phyloP scores from a whole-genome alignment of 2,888 invertebrate species.

The Andrena flavipes region DNA sequence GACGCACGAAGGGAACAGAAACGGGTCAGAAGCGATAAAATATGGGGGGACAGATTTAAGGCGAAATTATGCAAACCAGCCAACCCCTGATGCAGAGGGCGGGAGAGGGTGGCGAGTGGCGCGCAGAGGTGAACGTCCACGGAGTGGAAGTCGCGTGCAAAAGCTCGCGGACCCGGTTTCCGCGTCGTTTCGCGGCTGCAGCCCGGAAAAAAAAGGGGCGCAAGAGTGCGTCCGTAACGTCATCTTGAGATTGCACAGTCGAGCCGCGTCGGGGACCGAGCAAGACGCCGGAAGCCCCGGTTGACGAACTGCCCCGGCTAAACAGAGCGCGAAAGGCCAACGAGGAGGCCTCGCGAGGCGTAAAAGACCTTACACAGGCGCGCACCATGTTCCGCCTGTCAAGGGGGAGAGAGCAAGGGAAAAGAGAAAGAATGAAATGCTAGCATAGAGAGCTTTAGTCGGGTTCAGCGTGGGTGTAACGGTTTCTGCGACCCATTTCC shows the following conservation, averaged over 20 bases:
- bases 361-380: conserved; percentile 52
- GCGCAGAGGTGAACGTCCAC: conserved; percentile 37
- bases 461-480: conserved; percentile 56
- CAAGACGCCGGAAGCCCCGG: conserved; percentile 44
- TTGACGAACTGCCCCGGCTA: conserved; percentile 42
- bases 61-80: conserved; percentile 37
- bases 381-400: conserved; percentile 26
- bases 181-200: conserved; percentile 41
- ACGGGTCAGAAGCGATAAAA: not conserved
- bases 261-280: conserved; percentile 14
- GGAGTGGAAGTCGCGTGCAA: conserved; percentile 4
- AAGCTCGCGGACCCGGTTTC: conserved; percentile 8
- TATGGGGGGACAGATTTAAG: conserved; percentile 9
- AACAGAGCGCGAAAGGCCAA: conserved; percentile 56
- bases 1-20: not conserved
- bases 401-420: not conserved
- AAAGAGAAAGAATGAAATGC: conserved; percentile 17
- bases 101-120: not conserved
- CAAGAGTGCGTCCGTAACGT: conserved; percentile 42
- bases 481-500: conserved; percentile 72
- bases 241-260: conserved; percentile 55
- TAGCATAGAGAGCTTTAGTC: conserved; percentile 23
- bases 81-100: not conserved
- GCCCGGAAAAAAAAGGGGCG: conserved; percentile 18
- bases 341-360: conserved; percentile 43